Conservation (phyloP, 2,113 vertebrate genomes). For the Steatornis caripensis region DNA sequence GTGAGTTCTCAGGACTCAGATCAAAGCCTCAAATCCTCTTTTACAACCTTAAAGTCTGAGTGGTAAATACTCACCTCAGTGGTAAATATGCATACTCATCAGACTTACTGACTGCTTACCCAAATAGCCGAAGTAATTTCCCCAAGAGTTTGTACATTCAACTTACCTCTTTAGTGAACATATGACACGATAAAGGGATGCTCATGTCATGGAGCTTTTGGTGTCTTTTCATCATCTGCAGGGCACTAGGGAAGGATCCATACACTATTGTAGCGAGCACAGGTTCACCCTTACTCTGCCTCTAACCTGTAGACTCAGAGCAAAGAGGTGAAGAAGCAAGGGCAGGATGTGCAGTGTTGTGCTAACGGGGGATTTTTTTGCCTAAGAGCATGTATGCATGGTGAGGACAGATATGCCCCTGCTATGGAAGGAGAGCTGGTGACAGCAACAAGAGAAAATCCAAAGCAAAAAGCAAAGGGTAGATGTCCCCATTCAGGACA, state of each 20-base stretch:
- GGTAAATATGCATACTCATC: neutral
- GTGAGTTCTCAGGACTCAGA: neutral
- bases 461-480: neutral
- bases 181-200: rapidly evolving
- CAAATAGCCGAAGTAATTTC: neutral
- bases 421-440: neutral
- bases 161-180: neutral
- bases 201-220: neutral
- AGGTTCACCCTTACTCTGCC: neutral
- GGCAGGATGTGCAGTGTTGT: neutral
- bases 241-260: neutral
- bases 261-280: neutral
- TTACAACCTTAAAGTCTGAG: neutral
- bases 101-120: neutral
- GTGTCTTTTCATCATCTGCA: neutral
- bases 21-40: neutral
- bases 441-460: neutral
- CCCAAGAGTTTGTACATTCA: neutral
- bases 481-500: neutral
- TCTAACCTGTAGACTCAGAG: too few species aligned
- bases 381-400: neutral
- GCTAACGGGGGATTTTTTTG: neutral
- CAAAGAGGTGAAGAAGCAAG: neutral
- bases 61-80: neutral
- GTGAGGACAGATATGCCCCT: neutral